phyloP scores from a whole-genome alignment of 53 echinoderm and acorn worm species.

The Actinopyga echinites region DNA sequence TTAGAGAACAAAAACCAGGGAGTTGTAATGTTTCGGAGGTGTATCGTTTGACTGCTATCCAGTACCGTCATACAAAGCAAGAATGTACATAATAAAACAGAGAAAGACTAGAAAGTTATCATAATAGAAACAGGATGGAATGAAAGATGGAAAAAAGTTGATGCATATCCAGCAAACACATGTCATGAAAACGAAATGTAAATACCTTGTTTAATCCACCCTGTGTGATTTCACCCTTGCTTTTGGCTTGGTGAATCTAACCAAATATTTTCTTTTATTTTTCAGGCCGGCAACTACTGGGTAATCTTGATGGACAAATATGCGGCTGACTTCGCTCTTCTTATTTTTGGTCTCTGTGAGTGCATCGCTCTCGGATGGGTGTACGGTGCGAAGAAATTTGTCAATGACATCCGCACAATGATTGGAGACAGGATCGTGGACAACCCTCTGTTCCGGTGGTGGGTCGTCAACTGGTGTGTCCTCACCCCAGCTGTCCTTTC shows the following conservation, averaged over 20 bases:
- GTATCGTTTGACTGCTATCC: too few species aligned
- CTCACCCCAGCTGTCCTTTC: slow-evolving; percentile 90
- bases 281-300: slow-evolving; percentile 96
- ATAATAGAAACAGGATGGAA: too few species aligned
- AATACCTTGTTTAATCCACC: too few species aligned
- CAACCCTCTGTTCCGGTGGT: slow-evolving; percentile 78
- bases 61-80: too few species aligned
- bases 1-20: too few species aligned
- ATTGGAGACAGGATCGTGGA: slow-evolving; percentile 82
- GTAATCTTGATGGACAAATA: slow-evolving; percentile 95
- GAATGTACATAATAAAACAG: too few species aligned
- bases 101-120: too few species aligned
- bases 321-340: slow-evolving; percentile 91
- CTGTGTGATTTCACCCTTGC: too few species aligned
- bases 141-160: too few species aligned
- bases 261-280: background rate
- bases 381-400: slow-evolving; percentile 81
- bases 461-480: slow-evolving; percentile 93
- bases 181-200: too few species aligned
- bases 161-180: too few species aligned
- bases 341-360: slow-evolving; percentile 90
- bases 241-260: background rate
- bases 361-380: slow-evolving; percentile 91
- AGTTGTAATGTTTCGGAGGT: too few species aligned
- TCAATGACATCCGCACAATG: slow-evolving; percentile 96